Evolutionary conservation across 2,888 invertebrate genomes (phyloP).

Genomic region (Yponomeuta cagnagella): DNA sequence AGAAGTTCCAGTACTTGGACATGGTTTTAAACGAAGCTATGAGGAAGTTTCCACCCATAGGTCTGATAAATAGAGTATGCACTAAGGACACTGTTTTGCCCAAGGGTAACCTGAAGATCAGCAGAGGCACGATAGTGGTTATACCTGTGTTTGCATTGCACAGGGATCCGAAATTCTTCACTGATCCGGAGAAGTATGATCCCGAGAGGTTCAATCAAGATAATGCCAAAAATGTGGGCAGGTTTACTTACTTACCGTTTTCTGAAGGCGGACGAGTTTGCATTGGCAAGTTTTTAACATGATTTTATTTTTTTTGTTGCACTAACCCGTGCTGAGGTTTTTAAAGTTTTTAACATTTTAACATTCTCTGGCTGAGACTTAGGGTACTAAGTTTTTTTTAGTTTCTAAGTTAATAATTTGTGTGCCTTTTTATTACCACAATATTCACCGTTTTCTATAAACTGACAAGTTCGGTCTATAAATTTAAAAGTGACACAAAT

Average conservation of each 20-base stretch:
- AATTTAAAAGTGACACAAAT: too few species aligned
- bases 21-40: slow-evolving; percentile 49
- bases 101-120: slow-evolving; percentile 34
- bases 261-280: slow-evolving; percentile 69
- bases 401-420: too few species aligned
- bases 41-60: slow-evolving; percentile 49
- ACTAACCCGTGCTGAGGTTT: too few species aligned
- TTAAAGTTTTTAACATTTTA: too few species aligned
- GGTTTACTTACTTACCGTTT: slow-evolving; percentile 61
- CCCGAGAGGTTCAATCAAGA: slow-evolving; percentile 59
- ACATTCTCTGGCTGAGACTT: not conserved
- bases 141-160: slow-evolving; percentile 45
- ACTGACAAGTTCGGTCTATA: too few species aligned
- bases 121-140: slow-evolving; percentile 32
- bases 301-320: too few species aligned
- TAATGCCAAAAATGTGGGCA: slow-evolving; percentile 32
- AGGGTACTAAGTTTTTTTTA: not conserved
- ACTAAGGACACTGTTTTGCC: slow-evolving; percentile 39
- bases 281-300: slow-evolving; percentile 48
- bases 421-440: too few species aligned
- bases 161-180: slow-evolving; percentile 47
- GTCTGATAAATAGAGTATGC: slow-evolving; percentile 40
- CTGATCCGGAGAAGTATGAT: slow-evolving; percentile 54
- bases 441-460: too few species aligned
- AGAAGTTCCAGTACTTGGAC: slow-evolving; percentile 52